Evolutionary conservation across 2,888 invertebrate genomes (phyloP).

Genomic region (Zonitis immaculata): DNA sequence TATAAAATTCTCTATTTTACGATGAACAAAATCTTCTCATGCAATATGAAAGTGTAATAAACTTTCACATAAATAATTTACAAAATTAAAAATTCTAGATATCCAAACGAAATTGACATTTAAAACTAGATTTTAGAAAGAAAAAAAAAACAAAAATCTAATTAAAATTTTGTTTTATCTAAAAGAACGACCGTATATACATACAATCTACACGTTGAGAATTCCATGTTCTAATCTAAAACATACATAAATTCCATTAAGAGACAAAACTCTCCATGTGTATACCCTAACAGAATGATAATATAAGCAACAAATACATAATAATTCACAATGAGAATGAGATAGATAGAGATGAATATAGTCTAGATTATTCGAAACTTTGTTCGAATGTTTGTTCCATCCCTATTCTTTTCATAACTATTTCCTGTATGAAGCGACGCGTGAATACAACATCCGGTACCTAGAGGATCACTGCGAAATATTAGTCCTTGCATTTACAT

Average conservation of each 20-base stretch:
- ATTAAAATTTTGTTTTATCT: too few relatives aligned
- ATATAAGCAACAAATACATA: not conserved
- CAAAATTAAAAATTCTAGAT: too few relatives aligned
- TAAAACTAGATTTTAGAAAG: too few relatives aligned
- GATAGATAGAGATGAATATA: not conserved
- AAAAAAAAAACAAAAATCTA: too few relatives aligned
- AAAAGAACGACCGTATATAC: too few relatives aligned
- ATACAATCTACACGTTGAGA: too few relatives aligned
- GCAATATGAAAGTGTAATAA: not conserved
- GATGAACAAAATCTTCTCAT: not conserved
- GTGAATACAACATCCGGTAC: constrained; percentile 28
- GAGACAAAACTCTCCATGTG: too few relatives aligned
- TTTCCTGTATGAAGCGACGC: constrained; percentile 24
- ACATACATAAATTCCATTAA: too few relatives aligned
- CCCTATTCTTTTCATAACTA: constrained; percentile 19
- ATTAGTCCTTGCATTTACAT: constrained; percentile 33
- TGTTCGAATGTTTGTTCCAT: not conserved
- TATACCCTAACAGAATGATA: too few relatives aligned
- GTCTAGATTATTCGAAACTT: not conserved
- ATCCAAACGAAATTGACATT: too few relatives aligned
- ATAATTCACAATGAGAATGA: not conserved
- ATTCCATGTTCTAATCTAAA: too few relatives aligned
- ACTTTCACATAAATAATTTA: too few relatives aligned
- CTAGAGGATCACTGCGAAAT: constrained; percentile 26
- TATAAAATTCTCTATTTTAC: not conserved